phyloP scores from a whole-genome alignment of 2,113 vertebrate species.

The Nymphicus hollandicus region DNA sequence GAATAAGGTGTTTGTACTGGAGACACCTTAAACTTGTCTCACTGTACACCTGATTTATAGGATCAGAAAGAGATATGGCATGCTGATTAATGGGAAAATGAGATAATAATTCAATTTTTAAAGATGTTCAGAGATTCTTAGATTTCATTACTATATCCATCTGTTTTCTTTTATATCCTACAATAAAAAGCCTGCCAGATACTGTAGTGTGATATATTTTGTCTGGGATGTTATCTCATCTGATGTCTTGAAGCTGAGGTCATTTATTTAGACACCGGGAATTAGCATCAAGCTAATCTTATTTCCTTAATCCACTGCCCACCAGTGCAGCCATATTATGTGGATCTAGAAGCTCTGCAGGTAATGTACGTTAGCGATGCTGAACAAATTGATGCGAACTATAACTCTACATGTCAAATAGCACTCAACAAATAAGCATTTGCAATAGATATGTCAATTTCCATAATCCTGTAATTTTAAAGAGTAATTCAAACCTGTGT shows the following conservation, averaged over 20 bases:
- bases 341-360: background rate
- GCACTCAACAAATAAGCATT: slow-evolving; percentile 6
- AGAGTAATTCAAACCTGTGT: background rate
- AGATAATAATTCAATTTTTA: slow-evolving; percentile 15
- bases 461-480: background rate
- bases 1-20: background rate
- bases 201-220: background rate
- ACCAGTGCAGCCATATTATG: background rate
- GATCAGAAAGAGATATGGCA: slow-evolving; percentile 25
- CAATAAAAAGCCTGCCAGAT: background rate
- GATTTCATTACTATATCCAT: slow-evolving; percentile 37
- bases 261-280: slow-evolving; percentile 35
- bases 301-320: slow-evolving; percentile 44
- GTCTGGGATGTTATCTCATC: slow-evolving; percentile 29
- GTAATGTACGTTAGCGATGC: background rate
- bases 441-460: slow-evolving; percentile 4
- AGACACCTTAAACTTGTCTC: background rate
- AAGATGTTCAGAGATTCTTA: slow-evolving; percentile 44
- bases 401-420: background rate
- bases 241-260: slow-evolving; percentile 51
- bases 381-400: background rate
- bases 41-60: background rate
- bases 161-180: slow-evolving; percentile 45
- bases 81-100: slow-evolving; percentile 17
- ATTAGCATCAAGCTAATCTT: slow-evolving; percentile 26